Conservation (phyloP, 2,113 vertebrate genomes). For the Microcebus tavaratra region DNA sequence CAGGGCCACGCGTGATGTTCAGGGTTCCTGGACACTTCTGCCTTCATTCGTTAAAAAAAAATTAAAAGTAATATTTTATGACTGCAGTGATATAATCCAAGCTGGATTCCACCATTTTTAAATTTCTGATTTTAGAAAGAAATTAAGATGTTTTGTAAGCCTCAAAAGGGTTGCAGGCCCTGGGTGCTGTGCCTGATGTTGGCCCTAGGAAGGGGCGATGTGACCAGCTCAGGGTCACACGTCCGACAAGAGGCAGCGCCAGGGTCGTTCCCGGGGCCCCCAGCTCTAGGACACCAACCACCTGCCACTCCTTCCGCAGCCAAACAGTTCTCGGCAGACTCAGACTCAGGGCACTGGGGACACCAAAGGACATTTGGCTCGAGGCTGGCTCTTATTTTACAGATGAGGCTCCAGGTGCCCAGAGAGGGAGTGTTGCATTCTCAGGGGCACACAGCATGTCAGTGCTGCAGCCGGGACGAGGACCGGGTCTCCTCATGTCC, state of each 20-base stretch:
- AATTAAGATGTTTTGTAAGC: neutral
- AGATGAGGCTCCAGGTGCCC: fast-evolving
- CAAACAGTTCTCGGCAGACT: neutral
- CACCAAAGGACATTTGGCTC: neutral
- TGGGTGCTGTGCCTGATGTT: neutral
- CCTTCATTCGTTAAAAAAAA: neutral
- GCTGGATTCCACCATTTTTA: neutral
- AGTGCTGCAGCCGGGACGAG: fast-evolving
- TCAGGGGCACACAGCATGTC: neutral
- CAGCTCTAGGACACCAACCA: neutral
- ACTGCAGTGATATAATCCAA: neutral
- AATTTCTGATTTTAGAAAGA: neutral
- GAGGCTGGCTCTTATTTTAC: neutral
- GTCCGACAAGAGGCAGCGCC: neutral
- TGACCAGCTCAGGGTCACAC: too few relatives aligned
- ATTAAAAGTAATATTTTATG: neutral
- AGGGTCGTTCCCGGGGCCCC: fast-evolving
- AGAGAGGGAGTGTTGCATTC: fast-evolving
- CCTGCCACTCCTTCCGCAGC: fast-evolving
- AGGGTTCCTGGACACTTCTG: neutral
- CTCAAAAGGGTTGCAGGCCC: neutral
- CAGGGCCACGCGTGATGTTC: fast-evolving
- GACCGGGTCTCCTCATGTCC: neutral
- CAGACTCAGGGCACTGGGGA: fast-evolving
- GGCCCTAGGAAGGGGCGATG: fast-evolving